phyloP scores from a whole-genome alignment of 23 tunicate genomes.

The Aplidium turbinatum region DNA sequence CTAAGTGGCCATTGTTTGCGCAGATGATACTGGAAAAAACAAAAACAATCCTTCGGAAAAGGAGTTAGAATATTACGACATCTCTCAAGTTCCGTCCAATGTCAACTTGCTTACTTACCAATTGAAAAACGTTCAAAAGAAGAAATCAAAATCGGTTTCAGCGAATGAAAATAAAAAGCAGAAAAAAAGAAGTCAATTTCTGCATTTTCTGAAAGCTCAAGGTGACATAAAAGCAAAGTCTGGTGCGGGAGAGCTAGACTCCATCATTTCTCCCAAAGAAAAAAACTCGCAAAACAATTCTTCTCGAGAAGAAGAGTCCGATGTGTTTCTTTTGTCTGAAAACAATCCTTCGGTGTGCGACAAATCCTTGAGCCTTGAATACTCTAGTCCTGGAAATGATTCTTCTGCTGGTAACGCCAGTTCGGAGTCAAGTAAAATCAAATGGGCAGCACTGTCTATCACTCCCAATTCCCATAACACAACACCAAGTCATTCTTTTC shows the following conservation, averaged over 20 bases:
- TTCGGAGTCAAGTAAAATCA: not conserved
- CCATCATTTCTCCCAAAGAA: not conserved
- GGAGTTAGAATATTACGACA: slow-evolving; percentile 21
- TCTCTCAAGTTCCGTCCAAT: slow-evolving; percentile 63
- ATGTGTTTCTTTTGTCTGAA: not conserved
- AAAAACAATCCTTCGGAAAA: no score
- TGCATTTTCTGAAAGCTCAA: slow-evolving; percentile 45
- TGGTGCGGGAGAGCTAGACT: not conserved
- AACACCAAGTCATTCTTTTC: not conserved
- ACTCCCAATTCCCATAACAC: not conserved
- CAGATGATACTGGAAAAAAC: no score
- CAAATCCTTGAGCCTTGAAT: not conserved
- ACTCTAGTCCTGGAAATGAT: slow-evolving; percentile 7
- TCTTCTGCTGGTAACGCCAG: not conserved
- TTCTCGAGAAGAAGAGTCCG: not conserved
- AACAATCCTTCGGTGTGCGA: not conserved
- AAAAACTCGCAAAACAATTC: not conserved
- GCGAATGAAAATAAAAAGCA: not conserved
- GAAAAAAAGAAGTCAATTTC: slow-evolving; percentile 45
- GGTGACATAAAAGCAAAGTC: slow-evolving; percentile 19
- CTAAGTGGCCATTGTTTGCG: no score
- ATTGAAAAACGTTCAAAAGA: not conserved
- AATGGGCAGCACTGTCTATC: not conserved
- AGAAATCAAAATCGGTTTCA: not conserved
- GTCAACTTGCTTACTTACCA: slow-evolving; percentile 57